A percentile compares a stretch with the other conserved stretches of the same genome.
phyloP scores from a whole-genome alignment of 2,888 invertebrate genomes.

The Euproctis similis region DNA sequence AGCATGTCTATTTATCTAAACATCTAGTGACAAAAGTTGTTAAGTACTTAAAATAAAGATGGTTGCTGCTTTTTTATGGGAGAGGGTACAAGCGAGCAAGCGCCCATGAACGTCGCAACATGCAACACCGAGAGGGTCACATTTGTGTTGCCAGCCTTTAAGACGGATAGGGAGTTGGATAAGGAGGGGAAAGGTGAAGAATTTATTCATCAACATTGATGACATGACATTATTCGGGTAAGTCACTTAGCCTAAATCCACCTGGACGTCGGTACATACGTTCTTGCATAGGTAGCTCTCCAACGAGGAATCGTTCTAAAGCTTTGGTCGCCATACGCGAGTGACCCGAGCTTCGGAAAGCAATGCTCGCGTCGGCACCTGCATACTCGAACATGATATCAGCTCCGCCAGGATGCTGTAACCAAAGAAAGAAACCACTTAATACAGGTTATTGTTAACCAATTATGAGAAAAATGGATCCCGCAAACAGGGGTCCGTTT shows the following conservation, averaged over 20 bases:
- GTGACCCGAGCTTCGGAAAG: constrained; percentile 88
- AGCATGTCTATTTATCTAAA: no score
- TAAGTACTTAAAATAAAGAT: no score
- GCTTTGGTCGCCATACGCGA: constrained; percentile 78
- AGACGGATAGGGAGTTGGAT: no score
- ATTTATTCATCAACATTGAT: no score
- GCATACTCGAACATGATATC: constrained; percentile 90
- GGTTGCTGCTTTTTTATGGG: no score
- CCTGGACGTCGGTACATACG: constrained; percentile 81
- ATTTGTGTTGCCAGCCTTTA: no score
- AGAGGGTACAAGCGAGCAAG: no score
- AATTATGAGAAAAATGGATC: not conserved
- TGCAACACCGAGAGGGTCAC: no score
- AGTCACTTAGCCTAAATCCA: constrained; percentile 75
- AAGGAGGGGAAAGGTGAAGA: no score
- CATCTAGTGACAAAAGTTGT: not conserved
- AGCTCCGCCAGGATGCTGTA: constrained; percentile 88
- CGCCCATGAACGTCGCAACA: no score
- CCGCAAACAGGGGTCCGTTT: no score
- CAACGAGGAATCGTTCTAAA: constrained; percentile 83
- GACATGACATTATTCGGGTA: constrained; percentile 61
- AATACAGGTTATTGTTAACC: not conserved
- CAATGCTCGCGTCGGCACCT: constrained; percentile 88
- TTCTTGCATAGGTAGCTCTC: constrained; percentile 83
- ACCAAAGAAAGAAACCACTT: constrained; percentile 33